Base-by-base conservation (phyloP, 2,113 vertebrate species). In the Etia nguti region DNA sequence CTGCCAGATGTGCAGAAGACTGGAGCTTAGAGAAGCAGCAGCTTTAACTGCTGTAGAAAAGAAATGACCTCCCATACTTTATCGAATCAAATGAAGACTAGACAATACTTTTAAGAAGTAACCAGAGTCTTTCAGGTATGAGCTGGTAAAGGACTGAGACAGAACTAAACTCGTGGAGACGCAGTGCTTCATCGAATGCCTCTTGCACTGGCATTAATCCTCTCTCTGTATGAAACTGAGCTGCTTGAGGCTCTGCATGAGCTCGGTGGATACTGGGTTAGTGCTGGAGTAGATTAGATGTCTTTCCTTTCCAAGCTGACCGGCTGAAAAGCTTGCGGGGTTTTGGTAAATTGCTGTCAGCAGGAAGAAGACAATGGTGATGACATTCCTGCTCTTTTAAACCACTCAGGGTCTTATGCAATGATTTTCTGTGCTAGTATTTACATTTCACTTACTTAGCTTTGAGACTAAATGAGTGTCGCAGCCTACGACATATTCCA, bases 271-370 rank as follows among this genome's bases (percentile, higher is more conserved):
- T 60, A 24, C 18, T 36, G 48, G 26, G 52, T 22, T 34, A 54
- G 26, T 22, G 29, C 29, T 16, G 43, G 8, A 65, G 65, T 22
- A 83, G 86, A 92, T 89, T 81, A 70, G 83, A 73, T 18, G 26
- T 77, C 81, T 81, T 56, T 83, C 18, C 65, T 73, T 57, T 43
- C 86, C 20, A n/a, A 48, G 48, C 57, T 86, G 54, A 79, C 81
- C 34, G 54, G 46, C 55, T 84, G 12, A 62, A 38, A 88, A 80
- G 60, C 43, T 84, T 83, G 59, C 65, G 52, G 56, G 73, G 7
- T 86, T 89, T 92, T 62, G 36, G 36, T 73, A 81, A 82, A 88
- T 80, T 86, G 31, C 88, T 24, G 15, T 90, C 85, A 89, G 80
- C 81, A 80, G 85, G 56, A 85, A 50, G 77, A 60, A 68, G 83